A percentile compares a stretch with the other conserved stretches of the same genome.
Conservation (phyloP, 2,888 invertebrate species). For the Aphidius colemani region DNA sequence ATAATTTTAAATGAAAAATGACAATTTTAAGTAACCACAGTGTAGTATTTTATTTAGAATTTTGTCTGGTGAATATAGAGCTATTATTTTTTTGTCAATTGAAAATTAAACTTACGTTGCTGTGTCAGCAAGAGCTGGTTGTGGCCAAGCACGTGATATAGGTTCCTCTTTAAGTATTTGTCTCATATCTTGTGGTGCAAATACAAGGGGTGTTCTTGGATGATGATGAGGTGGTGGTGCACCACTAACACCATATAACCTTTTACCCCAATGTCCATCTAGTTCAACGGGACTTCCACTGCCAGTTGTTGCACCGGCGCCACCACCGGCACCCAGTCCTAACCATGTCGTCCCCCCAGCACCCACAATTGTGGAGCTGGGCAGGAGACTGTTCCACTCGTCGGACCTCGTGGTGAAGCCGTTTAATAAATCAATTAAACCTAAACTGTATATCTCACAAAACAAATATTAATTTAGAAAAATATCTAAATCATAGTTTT, state of each 20-base stretch:
- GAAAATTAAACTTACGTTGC: conserved; percentile 49
- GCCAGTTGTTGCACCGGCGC: conserved; percentile 53
- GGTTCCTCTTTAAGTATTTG: conserved; percentile 59
- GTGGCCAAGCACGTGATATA: conserved; percentile 57
- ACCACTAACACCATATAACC: conserved; percentile 56
- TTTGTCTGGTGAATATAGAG: too few relatives aligned
- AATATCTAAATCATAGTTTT: not conserved
- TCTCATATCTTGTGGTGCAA: conserved; percentile 59
- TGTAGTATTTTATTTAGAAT: too few relatives aligned
- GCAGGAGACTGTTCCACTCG: conserved; percentile 60
- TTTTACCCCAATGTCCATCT: conserved; percentile 58
- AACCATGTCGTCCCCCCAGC: conserved; percentile 60
- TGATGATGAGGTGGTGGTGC: conserved; percentile 59
- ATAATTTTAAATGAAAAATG: too few relatives aligned
- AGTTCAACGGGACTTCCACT: conserved; percentile 58
- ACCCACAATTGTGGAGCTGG: conserved; percentile 60
- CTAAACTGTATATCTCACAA: not conserved
- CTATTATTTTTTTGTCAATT: too few relatives aligned
- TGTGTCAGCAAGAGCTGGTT: conserved; percentile 55
- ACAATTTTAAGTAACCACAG: too few relatives aligned
- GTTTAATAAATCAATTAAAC: conserved; percentile 35
- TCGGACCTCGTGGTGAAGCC: conserved; percentile 60
- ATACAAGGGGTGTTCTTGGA: conserved; percentile 55
- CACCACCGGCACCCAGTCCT: conserved; percentile 56
- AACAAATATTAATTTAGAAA: not conserved